Base-by-base conservation (phyloP, 2,113 vertebrate species). In the Microcebus tavaratra region DNA sequence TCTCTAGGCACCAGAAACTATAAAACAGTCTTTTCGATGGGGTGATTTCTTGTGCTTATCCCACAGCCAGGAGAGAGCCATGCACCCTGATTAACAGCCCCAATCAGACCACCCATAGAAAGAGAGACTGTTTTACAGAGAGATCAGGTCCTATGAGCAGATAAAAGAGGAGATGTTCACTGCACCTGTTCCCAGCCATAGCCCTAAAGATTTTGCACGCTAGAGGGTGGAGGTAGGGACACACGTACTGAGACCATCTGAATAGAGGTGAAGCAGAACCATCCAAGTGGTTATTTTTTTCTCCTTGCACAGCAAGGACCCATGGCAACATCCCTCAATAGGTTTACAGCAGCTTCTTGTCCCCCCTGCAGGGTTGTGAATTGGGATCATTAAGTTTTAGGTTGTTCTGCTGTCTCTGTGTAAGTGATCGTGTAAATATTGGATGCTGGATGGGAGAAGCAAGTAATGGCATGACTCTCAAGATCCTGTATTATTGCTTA, bases 371-470 rank as follows among this genome's bases (percentile, higher is more conserved):
- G 96, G 80, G 93, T 45, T 95, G 94, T 96, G 97, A 98, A 98
- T 97, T 96, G 96, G 97, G 97, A 96, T 98, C 94, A 97, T 98
- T 98, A 98, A 97, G 97, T 97, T 98, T 98, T 98, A 96, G 97
- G 96, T 97, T 96, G 95, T 94, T 96, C 96, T 88, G 72, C 95
- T 75, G 85, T 91, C 78, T 96, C 97, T 45, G 42, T 97, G 97
- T 94, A 97, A 97, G 94, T 96, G 96, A 97, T 97, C 95, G 53
- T 95, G 97, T 97, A 98, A 98, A 98, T 98, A 98, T 79, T 93
- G 79, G 94, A 97, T 86, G 91, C 93, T 97, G 91, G 78, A 91
- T 91, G 95, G 83, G 86, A 61, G 93, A 97, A 97, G 97, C 97
- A 98, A 97, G 97, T 95, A 97, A 96, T 75, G 85, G 83, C 79